Conservation (phyloP, 2,113 vertebrate genomes). For the Fregata magnificens region DNA sequence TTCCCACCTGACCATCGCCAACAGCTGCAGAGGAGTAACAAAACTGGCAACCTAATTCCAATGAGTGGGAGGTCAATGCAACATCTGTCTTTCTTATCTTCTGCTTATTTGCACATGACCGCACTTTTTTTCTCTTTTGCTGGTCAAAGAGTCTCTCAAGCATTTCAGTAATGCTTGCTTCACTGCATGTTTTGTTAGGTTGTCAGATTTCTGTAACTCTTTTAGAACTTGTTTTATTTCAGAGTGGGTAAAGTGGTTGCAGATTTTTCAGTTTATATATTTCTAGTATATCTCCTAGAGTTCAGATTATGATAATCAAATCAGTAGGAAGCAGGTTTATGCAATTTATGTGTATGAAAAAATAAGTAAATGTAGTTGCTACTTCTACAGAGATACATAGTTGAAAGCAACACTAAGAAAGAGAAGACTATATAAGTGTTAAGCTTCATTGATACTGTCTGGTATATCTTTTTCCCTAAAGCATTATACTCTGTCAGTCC, state of each 20-base stretch:
- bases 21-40: conserved; percentile 21
- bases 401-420: not conserved
- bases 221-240: not conserved
- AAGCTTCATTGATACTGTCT: not conserved
- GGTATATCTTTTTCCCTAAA: not conserved
- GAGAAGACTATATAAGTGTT: not conserved
- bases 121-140: not conserved
- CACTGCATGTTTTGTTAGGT: not conserved
- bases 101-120: not conserved
- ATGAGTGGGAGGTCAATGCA: not conserved
- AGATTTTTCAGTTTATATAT: not conserved
- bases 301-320: conserved; percentile 2
- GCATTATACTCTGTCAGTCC: not conserved
- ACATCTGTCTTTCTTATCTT: conserved; percentile 54
- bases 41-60: not conserved
- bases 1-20: conserved; percentile 26
- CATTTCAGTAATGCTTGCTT: conserved; percentile 26
- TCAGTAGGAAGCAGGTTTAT: not conserved
- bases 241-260: not conserved
- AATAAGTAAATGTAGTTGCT: not conserved
- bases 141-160: conserved; percentile 34
- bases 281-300: not conserved
- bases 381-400: not conserved
- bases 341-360: not conserved
- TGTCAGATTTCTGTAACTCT: conserved; percentile 35